Base-by-base conservation (phyloP, 2,888 invertebrate species). In the Conistra vaccinii region DNA sequence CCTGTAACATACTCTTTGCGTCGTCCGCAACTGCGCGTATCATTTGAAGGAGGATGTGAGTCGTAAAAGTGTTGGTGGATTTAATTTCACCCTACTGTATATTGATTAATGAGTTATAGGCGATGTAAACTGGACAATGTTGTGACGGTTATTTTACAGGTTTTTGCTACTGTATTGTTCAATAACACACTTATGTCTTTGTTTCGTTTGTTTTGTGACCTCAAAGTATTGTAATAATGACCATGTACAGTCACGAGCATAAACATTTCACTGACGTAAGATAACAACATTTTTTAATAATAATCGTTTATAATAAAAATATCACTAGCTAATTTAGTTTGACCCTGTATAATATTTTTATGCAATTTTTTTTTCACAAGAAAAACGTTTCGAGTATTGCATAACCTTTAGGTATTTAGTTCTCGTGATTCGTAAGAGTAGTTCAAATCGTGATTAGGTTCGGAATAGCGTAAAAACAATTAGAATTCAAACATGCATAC, bases 41-140 rank as follows among this genome's bases (percentile, higher is more conserved):
- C 81, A 86, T 93, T 93, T 91, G 88, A 93, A 94, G 92, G 93
- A 94, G 95, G 95, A 95, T 94, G 94, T 92, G 87, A 91, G 91
- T 93, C 95, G 93, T 95, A 95, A 95, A 95, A 93, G 91, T 91
- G 93, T 93, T 94, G 94, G 94, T 95, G 91, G 90, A 92, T 94
- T 95, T 95, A 94, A 95, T 95, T 96, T 95, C 93, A 94, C 94
- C 95, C 92, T 92, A 91, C 92, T 91, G 93, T 73, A 77, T 63
- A 82, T 35, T 67, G 91, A 94, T 90, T 92, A 91, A 93, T 93
- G 91, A 93, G 92, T 92, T 93, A 93, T 92, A 87, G 89, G 87
- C 85, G 87, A 86, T 88, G 88, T 92, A 91, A 91, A 92, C 89
- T 83, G 90, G 86, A 90, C 87, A 85, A 87, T 89, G 85, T 90